phyloP scores from a whole-genome alignment of 2,888 invertebrate species.

The Kuschelorhynchus macadamiae region DNA sequence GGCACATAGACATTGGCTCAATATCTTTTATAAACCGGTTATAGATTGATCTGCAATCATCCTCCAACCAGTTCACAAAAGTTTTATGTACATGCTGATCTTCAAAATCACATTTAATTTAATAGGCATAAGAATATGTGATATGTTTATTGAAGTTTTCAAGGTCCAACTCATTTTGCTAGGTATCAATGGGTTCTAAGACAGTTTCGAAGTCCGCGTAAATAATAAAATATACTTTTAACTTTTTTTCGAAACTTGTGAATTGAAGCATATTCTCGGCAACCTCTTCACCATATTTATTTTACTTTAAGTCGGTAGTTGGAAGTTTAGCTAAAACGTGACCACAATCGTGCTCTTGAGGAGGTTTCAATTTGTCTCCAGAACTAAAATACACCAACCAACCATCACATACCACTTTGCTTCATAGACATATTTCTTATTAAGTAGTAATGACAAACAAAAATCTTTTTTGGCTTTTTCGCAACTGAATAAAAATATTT shows the following conservation, averaged over 20 bases:
- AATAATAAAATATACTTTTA: slow-evolving; percentile 11
- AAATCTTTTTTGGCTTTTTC: too few species aligned
- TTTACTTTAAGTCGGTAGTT: not conserved
- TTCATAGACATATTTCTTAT: too few species aligned
- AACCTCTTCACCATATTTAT: not conserved
- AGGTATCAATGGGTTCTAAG: not conserved
- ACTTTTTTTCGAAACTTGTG: not conserved
- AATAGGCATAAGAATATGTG: slow-evolving; percentile 5
- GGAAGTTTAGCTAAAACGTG: not conserved
- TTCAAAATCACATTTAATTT: slow-evolving; percentile 12
- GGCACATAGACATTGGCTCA: not conserved
- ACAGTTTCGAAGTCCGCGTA: slow-evolving; percentile 12
- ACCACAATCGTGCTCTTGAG: not conserved
- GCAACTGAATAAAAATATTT: too few species aligned
- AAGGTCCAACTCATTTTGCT: not conserved
- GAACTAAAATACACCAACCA: not conserved
- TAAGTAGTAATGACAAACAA: too few species aligned
- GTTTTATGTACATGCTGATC: slow-evolving; percentile 4
- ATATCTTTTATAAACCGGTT: slow-evolving; percentile 5
- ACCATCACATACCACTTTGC: not conserved
- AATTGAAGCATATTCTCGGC: not conserved
- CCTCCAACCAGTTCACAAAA: not conserved
- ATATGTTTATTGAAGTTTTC: not conserved
- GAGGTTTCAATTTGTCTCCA: not conserved
- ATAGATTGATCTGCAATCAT: not conserved